Evolutionary conservation across 53 echinoderm and acorn worm genomes (phyloP).

Genomic region (Echinarachnius parma): DNA sequence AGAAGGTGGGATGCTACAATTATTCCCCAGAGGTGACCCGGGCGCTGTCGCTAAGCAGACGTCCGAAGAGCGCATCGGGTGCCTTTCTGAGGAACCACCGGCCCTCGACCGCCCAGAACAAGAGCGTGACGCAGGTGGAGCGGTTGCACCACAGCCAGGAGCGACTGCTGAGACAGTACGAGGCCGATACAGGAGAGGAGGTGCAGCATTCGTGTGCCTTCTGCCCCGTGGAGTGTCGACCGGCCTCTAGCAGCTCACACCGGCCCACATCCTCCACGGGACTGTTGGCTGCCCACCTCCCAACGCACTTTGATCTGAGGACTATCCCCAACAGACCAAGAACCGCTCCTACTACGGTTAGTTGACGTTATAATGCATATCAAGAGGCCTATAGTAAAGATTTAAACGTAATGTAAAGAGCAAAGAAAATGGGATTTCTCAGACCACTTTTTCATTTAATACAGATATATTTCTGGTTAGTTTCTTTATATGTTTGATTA

Average conservation of each 20-base stretch:
- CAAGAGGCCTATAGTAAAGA: too few species aligned
- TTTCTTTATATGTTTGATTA: too few species aligned
- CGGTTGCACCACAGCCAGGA: conserved; percentile 46
- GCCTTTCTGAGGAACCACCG: conserved; percentile 49
- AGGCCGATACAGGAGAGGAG: conserved; percentile 44
- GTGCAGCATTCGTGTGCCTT: conserved; percentile 62
- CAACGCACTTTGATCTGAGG: conserved; percentile 78
- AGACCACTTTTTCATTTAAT: too few species aligned
- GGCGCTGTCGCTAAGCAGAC: not conserved
- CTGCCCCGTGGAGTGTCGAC: conserved; percentile 80
- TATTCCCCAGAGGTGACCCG: conserved; percentile 38
- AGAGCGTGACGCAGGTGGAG: conserved; percentile 72
- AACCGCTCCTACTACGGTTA: conserved; percentile 89
- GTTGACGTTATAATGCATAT: too few species aligned
- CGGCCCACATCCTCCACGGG: conserved; percentile 92
- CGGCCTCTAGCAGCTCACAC: conserved; percentile 72
- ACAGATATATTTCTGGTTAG: too few species aligned
- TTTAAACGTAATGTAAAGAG: too few species aligned
- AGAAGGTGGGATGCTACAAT: conserved; percentile 26
- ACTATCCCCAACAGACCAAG: conserved; percentile 73
- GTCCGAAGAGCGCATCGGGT: conserved; percentile 55
- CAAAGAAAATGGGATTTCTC: too few species aligned
- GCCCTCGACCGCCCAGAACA: conserved; percentile 59
- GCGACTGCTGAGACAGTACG: conserved; percentile 28
- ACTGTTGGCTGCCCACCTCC: conserved; percentile 72